A percentile compares a stretch with the other conserved stretches of the same genome.
Evolutionary conservation across 2,797 vertebrate species (phyloP).

Genomic region (Pseudopleuronectes americanus): DNA sequence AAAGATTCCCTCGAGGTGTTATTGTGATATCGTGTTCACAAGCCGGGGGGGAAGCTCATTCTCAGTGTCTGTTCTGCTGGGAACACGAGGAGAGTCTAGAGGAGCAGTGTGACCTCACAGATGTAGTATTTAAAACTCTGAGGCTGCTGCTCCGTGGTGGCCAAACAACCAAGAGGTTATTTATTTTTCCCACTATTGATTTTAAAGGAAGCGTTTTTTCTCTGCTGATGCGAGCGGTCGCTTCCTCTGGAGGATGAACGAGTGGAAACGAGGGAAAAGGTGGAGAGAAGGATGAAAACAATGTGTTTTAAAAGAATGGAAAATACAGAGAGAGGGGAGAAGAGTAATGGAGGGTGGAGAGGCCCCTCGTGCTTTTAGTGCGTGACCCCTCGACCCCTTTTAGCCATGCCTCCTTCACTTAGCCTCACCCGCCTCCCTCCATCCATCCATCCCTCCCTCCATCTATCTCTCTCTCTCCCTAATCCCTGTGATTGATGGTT

Average conservation of each 20-base stretch:
- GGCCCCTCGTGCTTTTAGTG: conserved; percentile 75
- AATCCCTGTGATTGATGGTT: conserved; percentile 68
- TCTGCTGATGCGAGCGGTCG: conserved; percentile 42
- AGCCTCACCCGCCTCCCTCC: conserved; percentile 21
- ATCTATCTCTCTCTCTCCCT: conserved; percentile 33
- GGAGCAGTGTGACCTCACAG: no score
- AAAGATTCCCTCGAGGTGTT: no score
- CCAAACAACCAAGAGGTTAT: neutral
- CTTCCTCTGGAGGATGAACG: neutral
- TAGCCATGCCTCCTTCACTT: conserved; percentile 70
- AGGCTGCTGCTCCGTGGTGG: neutral
- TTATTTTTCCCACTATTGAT: conserved; percentile 36
- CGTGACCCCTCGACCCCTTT: conserved; percentile 76
- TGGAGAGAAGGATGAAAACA: conserved; percentile 29
- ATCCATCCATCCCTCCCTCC: conserved; percentile 9
- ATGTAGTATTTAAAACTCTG: no score
- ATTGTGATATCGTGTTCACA: no score
- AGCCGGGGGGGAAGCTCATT: no score
- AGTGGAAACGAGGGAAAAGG: neutral
- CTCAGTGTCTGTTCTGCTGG: no score
- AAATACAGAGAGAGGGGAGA: conserved; percentile 28
- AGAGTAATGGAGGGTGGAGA: conserved; percentile 42
- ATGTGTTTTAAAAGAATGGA: conserved; percentile 55
- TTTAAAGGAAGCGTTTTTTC: neutral
- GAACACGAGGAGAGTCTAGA: no score